phyloP scores from a whole-genome alignment of 2,888 invertebrate species.

The Thecocarcelia acutangulata region DNA sequence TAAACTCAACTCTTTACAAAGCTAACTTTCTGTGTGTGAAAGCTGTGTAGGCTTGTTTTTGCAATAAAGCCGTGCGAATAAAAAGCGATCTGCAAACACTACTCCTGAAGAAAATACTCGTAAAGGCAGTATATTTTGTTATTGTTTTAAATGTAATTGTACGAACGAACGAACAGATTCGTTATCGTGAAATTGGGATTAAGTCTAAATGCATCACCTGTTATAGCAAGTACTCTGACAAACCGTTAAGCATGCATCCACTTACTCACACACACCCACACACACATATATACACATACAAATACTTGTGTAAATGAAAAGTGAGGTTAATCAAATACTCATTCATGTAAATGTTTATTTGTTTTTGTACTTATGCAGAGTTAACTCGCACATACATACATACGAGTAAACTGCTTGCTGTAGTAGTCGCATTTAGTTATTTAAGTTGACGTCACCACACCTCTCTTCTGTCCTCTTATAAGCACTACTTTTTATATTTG shows the following conservation, averaged over 20 bases:
- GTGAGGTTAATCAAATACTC: conserved; percentile 67
- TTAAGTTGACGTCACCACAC: conserved; percentile 14
- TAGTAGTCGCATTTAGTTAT: conserved; percentile 2
- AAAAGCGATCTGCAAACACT: no score
- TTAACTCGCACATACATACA: conserved; percentile 33
- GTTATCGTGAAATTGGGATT: no score
- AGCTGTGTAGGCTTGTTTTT: no score
- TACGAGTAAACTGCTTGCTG: neutral
- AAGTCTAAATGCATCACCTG: neutral
- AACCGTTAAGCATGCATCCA: neutral
- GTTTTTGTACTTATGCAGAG: conserved; percentile 34
- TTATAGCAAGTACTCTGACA: conserved; percentile 4
- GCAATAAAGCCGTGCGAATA: no score
- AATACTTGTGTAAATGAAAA: conserved; percentile 34
- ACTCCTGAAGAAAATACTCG: no score
- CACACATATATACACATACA: neutral
- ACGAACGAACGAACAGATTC: no score
- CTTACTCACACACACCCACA: neutral
- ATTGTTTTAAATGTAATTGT: no score
- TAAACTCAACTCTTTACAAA: no score
- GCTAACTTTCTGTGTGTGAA: no score
- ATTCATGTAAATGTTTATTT: conserved; percentile 67
- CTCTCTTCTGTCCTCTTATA: neutral
- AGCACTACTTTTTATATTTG: neutral
- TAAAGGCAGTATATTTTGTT: no score